Evolutionary conservation across 2,888 invertebrate genomes (phyloP), one percentile per base, ranked within the genome.

Genomic region (Panorpa germanica): DNA sequence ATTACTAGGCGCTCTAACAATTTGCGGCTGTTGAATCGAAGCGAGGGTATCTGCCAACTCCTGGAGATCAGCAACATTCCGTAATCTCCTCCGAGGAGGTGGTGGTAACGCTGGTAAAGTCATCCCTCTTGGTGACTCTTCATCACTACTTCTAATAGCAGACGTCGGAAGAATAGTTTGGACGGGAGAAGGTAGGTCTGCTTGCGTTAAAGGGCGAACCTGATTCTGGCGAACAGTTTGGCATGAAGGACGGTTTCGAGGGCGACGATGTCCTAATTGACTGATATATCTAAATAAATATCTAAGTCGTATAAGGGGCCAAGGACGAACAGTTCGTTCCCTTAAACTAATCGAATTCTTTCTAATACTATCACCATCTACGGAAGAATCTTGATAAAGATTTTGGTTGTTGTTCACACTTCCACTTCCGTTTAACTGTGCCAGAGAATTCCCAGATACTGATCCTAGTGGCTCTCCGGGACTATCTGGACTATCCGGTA

Each of bases 401-500:
- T 11, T 15, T 35, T 35, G 30, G 23, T 17, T 18, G 31, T 29
- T 8, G 29, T 31, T 4, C 33, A 30, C 15, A 31, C 31, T 30
- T 35, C 37, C 34, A 29, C 29, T 31, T n/a, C n/a, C n/a, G n/a
- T n/a, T n/a, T n/a, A n/a, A n/a, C n/a, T 36, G 31, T 22, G 34
- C 35, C 19, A 30, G 24, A n/a, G n/a, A n/a, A n/a, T n/a, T n/a
- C 25, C 32, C 34, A 25, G 50, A 43, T 25, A 53, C 41, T 2
- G 59, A 48, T n/a, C 50, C 45, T 12, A 53, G 41, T 18, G 52
- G 51, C 43, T 61, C 61, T 31, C 57, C 55, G 29, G 61, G 59
- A 41, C 62, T 58, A 42, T 65, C 64, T 1, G 65, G 65, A 48
- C 65, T 65, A 36, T 65, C 65, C 2, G 65, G 65, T 6, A 63